phyloP scores from a whole-genome alignment of 1,140 invertebrate genomes.

The Penaeus indicus region DNA sequence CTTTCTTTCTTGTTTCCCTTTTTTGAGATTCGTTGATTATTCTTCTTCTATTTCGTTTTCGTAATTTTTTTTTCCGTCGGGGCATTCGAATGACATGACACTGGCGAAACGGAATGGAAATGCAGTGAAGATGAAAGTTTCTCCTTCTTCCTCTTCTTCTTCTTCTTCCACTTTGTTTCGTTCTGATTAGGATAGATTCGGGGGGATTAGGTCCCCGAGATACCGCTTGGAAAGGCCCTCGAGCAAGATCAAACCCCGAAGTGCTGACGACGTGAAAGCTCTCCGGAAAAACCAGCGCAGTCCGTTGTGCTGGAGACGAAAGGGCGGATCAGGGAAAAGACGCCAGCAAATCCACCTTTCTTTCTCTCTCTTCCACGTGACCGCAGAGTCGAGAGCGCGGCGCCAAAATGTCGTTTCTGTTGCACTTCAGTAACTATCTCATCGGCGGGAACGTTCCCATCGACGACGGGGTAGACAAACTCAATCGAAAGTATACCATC shows the following conservation, averaged over 20 bases:
- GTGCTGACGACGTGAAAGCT: no score
- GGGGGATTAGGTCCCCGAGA: no score
- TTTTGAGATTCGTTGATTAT: not conserved
- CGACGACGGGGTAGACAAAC: slow-evolving; percentile 75
- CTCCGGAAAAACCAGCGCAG: no score
- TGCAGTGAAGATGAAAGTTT: not conserved
- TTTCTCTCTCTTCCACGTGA: slow-evolving; percentile 21
- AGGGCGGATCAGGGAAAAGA: no score
- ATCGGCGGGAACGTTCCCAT: slow-evolving; percentile 72
- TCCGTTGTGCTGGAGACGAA: no score
- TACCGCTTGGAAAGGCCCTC: no score
- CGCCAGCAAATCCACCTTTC: not conserved
- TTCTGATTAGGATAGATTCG: slow-evolving; percentile 20
- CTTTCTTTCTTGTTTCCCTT: not conserved
- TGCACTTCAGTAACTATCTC: slow-evolving; percentile 70
- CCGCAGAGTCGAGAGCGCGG: not conserved
- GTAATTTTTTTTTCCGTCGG: not conserved
- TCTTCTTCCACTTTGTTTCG: slow-evolving; percentile 33
- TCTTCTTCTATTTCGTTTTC: not conserved
- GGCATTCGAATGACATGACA: not conserved
- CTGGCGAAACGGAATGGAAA: no score
- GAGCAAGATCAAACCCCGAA: no score
- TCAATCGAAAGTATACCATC: slow-evolving; percentile 75
- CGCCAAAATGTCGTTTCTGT: slow-evolving; percentile 68
- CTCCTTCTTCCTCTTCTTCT: slow-evolving; percentile 33